Evolutionary conservation across 2,888 invertebrate genomes (phyloP), one percentile per base, ranked within the genome.

Genomic region (Emmelina monodactyla): DNA sequence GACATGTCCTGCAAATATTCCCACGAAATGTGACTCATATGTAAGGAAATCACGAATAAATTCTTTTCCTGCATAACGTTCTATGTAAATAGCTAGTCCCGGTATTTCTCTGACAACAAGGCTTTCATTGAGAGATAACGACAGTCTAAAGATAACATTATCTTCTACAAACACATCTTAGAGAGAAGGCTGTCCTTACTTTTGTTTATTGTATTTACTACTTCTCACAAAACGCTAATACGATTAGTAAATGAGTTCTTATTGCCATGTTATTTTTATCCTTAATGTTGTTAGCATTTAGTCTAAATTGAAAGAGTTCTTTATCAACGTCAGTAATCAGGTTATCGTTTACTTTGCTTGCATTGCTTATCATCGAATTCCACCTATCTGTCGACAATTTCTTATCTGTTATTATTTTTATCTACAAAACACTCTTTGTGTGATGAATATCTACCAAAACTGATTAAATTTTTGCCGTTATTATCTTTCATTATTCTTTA

Each of bases 261-360:
- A n/a, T n/a, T n/a, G n/a, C n/a, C n/a, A n/a, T n/a, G n/a, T n/a
- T n/a, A n/a, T n/a, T n/a, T n/a, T n/a, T n/a, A n/a, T n/a, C n/a
- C n/a, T 44, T 60, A 60, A 61, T 54, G 51, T 37, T 41, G 45
- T 46, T 47, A 39, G n/a, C n/a, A n/a, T n/a, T n/a, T n/a, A n/a
- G n/a, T n/a, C n/a, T n/a, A n/a, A 46, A 41, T 50, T 55, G 62
- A 61, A 58, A 51, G 54, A 53, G 44, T 34, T 39, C 37, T 49
- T 60, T 70, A 75, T 73, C 72, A 63, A 55, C 43, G 47, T 49
- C 55, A 58, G 63, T 69, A 73, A 69, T 66, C 72, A 66, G 70
- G 73, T 68, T 75, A 73, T 75, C 75, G 62, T 64, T 58, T 72
- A 70, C 75, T 73, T 58, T 72, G 71, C 75, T 73, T 73, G 65